Conservation (phyloP, 2,888 invertebrate genomes). For the Timandra comae region DNA sequence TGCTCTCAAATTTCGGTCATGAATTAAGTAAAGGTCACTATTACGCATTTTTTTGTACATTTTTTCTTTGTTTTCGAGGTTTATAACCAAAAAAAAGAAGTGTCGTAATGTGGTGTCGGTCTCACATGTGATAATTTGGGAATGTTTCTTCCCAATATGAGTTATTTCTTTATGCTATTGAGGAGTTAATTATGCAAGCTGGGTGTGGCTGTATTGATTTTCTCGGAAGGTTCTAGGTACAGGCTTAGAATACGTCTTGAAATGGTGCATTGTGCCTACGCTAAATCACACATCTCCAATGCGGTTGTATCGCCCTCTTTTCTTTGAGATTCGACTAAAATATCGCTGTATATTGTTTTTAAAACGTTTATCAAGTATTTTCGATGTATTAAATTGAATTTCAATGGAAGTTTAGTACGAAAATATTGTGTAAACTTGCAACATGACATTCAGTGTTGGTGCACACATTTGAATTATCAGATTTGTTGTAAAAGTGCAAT, state of each 20-base stretch:
- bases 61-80: slow-evolving; percentile 73
- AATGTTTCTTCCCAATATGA: slow-evolving; percentile 44
- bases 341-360: no score
- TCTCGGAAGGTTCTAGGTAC: slow-evolving; percentile 72
- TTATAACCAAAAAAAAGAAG: slow-evolving; percentile 71
- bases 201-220: slow-evolving; percentile 78
- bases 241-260: slow-evolving; percentile 63
- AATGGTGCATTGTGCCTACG: slow-evolving; percentile 59
- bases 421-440: no score
- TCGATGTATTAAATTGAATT: no score
- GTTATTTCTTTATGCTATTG: slow-evolving; percentile 36
- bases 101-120: slow-evolving; percentile 58
- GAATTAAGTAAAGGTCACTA: slow-evolving; percentile 21
- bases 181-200: slow-evolving; percentile 68
- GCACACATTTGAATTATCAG: no score
- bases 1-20: slow-evolving; percentile 9
- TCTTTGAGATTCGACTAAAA: no score
- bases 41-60: slow-evolving; percentile 43
- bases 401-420: no score
- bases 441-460: no score
- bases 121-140: slow-evolving; percentile 61
- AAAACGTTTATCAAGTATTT: no score
- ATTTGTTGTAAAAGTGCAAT: slow-evolving; percentile 39
- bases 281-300: slow-evolving; percentile 47
- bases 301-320: slow-evolving; percentile 30